phyloP scores from a whole-genome alignment of 1,140 invertebrate species.

The Drosophila sproati region DNA sequence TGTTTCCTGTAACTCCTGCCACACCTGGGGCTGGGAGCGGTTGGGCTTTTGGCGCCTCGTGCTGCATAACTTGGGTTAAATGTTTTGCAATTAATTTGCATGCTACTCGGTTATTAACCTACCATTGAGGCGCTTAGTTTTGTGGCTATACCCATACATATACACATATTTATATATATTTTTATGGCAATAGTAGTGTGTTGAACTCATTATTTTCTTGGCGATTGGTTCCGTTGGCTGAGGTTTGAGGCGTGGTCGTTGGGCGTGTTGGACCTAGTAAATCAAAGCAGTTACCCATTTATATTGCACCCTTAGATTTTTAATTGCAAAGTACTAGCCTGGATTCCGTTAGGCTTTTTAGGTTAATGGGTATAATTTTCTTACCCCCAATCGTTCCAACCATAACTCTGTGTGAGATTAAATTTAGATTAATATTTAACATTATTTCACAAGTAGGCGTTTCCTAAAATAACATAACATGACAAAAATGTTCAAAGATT shows the following conservation, averaged over 20 bases:
- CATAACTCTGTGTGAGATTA: no score
- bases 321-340: conserved; percentile 25
- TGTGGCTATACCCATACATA: neutral
- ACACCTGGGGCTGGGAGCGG: conserved; percentile 10
- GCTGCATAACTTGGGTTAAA: conserved; percentile 54
- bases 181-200: neutral
- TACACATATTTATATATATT: neutral
- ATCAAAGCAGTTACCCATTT: conserved; percentile 52
- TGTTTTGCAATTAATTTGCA: conserved; percentile 79
- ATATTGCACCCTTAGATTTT: conserved; percentile 14
- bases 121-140: conserved; percentile 39
- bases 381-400: no score
- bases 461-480: no score
- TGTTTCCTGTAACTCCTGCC: conserved; percentile 53
- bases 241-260: conserved; percentile 12
- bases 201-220: conserved; percentile 40
- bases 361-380: neutral
- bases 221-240: conserved; percentile 2
- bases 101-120: conserved; percentile 76
- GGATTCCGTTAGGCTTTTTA: neutral
- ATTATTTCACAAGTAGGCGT: no score
- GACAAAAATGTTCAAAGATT: no score
- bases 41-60: conserved; percentile 12
- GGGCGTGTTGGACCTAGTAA: conserved; percentile 63
- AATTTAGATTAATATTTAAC: no score